Conservation (phyloP, 1,140 invertebrate species). For the Rhagoletis zephyria region DNA sequence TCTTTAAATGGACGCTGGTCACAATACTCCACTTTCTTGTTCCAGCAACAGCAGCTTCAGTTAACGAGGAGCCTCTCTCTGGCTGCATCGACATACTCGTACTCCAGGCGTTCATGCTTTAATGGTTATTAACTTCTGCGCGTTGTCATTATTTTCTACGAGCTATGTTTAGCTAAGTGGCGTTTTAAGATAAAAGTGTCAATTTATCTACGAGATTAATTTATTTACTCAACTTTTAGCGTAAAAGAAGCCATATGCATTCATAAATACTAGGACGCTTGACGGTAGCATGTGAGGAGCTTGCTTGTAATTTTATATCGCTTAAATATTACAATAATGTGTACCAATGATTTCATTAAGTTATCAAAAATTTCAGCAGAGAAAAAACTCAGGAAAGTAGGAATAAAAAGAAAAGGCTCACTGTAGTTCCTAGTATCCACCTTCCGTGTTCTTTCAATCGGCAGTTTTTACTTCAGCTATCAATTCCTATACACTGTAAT, state of each 20-base stretch:
- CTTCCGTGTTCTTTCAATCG: too few relatives aligned
- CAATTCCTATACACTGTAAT: too few relatives aligned
- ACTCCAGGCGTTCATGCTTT: background rate
- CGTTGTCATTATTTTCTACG: constrained; percentile 29
- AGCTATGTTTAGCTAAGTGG: constrained; percentile 35
- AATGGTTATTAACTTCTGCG: constrained; percentile 1
- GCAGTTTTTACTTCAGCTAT: too few relatives aligned
- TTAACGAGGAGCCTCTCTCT: background rate
- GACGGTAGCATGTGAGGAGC: background rate
- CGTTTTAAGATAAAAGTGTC: constrained; percentile 48
- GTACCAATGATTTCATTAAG: too few relatives aligned
- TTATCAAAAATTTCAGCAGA: too few relatives aligned
- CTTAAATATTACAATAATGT: too few relatives aligned
- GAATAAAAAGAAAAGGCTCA: too few relatives aligned
- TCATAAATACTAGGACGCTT: background rate
- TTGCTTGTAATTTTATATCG: background rate
- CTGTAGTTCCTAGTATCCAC: too few relatives aligned
- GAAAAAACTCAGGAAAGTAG: too few relatives aligned
- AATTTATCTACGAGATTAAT: constrained; percentile 33
- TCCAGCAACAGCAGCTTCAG: background rate
- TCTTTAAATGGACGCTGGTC: background rate
- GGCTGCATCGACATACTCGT: background rate
- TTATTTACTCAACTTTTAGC: background rate
- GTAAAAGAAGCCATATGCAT: background rate
- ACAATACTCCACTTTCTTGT: background rate